These are phyloP conservation scores for Nephrotoma appendiculata DNA, from an alignment of 2,888 invertebrate genomes.

Conservation along the genomic window DNA sequence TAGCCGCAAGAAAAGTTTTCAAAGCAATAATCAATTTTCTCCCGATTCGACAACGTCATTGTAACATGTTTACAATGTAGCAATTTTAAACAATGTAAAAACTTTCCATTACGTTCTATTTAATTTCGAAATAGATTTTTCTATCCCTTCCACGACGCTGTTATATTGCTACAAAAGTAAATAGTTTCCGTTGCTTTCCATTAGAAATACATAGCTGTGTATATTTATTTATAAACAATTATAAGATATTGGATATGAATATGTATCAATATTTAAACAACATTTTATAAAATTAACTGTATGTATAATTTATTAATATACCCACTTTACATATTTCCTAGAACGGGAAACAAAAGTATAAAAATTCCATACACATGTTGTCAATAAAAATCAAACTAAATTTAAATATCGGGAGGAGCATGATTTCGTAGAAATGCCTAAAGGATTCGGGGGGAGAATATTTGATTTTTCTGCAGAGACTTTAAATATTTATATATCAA, in stretches of 20 bases:
- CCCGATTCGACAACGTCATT: too few species aligned
- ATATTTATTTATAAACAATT: neutral
- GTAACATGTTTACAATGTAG: too few species aligned
- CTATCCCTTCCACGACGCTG: neutral
- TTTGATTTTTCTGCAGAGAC: too few species aligned
- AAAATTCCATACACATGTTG: neutral
- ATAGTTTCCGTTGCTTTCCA: neutral
- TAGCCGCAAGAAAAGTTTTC: too few species aligned
- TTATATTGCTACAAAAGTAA: neutral
- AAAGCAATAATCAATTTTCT: too few species aligned
- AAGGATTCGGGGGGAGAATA: too few species aligned
- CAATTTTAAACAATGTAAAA: neutral
- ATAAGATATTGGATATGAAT: neutral
- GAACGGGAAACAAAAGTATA: too few species aligned
- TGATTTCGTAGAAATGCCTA: neutral
- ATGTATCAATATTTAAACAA: neutral
- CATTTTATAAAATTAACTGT: neutral
- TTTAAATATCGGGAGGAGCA: neutral
- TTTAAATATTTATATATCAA: neutral
- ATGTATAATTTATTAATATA: too few species aligned
- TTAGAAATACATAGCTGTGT: neutral
- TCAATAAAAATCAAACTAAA: neutral
- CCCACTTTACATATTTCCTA: too few species aligned
- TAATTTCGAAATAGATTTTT: neutral
- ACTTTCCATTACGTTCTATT: neutral